These are phyloP conservation scores for Threskiornis aethiopicus DNA, from an alignment of 2,797 vertebrate genomes.

Conservation along the genomic window DNA sequence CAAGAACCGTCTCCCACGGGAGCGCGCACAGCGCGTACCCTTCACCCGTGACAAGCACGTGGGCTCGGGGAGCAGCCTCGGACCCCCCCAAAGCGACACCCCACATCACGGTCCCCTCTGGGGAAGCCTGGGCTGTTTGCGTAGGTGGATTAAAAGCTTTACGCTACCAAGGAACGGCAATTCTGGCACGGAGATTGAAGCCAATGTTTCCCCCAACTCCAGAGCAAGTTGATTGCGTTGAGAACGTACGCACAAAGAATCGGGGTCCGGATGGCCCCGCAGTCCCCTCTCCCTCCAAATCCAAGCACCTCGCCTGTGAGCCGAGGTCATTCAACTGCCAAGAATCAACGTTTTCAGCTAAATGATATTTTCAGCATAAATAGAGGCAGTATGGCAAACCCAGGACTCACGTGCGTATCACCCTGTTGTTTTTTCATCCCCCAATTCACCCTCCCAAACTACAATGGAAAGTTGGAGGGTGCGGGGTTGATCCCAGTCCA, in stretches of 20 bases:
- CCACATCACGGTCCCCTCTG: background rate
- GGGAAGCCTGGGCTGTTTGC: background rate
- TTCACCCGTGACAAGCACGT: rapidly evolving
- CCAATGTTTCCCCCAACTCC: background rate
- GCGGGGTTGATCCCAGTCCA: background rate
- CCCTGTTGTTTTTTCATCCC: background rate
- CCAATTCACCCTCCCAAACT: background rate
- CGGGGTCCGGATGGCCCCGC: rapidly evolving
- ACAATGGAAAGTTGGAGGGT: rapidly evolving
- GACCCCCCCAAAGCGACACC: background rate
- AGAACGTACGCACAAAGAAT: rapidly evolving
- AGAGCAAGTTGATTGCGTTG: background rate
- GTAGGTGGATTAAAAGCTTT: background rate
- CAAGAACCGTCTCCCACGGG: background rate
- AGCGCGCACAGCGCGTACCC: rapidly evolving
- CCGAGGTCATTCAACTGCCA: background rate
- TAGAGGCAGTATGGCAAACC: rapidly evolving
- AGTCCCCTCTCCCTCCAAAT: background rate
- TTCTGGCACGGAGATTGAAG: background rate
- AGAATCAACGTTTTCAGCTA: background rate
- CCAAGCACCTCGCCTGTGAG: rapidly evolving
- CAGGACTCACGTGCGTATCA: rapidly evolving
- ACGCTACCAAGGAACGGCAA: rapidly evolving
- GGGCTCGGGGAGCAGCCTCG: background rate
- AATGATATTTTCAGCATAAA: background rate